Percentiles rank a stretch among this genome's conserved stretches.
Evolutionary conservation across 2,113 vertebrate genomes (phyloP).

Genomic region (Notarius quadriscutis): DNA sequence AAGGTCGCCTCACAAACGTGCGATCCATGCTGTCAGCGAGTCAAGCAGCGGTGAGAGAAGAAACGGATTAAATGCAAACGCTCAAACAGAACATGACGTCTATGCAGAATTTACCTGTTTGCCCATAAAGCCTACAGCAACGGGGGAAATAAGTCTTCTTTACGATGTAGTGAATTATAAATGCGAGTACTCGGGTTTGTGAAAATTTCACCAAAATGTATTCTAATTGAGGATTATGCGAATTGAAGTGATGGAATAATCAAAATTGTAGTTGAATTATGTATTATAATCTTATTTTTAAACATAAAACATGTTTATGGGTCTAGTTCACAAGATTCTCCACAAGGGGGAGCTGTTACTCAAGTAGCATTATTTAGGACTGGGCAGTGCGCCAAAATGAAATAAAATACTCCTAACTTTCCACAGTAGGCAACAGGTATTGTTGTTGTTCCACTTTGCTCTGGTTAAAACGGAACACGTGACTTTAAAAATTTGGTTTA

Average conservation of each 20-base stretch:
- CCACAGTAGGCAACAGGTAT: neutral
- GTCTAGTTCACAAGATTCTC: neutral
- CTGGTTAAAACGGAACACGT: neutral
- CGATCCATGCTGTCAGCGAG: neutral
- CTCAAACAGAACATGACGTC: conserved; percentile 29
- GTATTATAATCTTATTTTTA: neutral
- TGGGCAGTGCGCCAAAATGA: neutral
- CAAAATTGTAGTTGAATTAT: neutral
- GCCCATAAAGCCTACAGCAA: neutral
- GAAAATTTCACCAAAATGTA: neutral
- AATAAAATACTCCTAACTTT: neutral
- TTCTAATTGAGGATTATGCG: neutral
- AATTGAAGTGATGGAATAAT: neutral
- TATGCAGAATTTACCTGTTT: conserved; percentile 7
- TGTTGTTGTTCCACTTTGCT: neutral
- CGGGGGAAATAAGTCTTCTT: neutral
- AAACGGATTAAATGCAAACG: conserved; percentile 16
- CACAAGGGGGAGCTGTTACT: conserved; percentile 16
- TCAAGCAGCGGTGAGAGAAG: conserved; percentile 7
- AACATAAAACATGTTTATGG: too few species aligned
- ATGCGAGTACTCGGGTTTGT: neutral
- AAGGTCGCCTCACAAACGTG: conserved; percentile 44
- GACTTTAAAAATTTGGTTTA: neutral
- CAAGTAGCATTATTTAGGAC: neutral
- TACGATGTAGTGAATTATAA: neutral